Base-by-base conservation (phyloP, 2,797 vertebrate species). In the Cuculus canorus region DNA sequence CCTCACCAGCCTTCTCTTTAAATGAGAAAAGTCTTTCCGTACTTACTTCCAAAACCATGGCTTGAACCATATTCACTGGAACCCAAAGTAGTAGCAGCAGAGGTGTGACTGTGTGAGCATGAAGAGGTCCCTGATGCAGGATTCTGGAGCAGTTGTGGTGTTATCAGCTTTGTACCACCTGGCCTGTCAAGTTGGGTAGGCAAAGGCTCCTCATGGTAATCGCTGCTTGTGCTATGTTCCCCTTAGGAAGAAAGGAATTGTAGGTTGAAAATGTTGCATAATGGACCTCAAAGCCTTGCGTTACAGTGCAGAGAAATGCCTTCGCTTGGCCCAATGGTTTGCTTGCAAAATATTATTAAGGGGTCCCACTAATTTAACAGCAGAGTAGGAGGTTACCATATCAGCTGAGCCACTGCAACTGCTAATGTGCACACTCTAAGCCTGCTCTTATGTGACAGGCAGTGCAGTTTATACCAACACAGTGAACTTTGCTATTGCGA, bases 11-110 rank as follows among this genome's bases (percentile, higher is more conserved):
- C 15, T 35, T 71, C 18, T 85, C 56, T 60, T 21, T 56, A 70
- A 70, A 73, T 3, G 60, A 70, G 28, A 18, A 32, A 71, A 41
- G 16, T 65, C 12, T 41, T 32, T 57, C 47, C 24, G 33, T 86
- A 79, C 69, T 96, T 97, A 99, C 99, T 98, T 98, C 94, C 96
- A 82, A 82, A 97, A 87, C 66, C 71, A 33, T 96, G 96, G n/a
- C 92, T 23, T 28, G n/a, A 82, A 65, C 39, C 39, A 39, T 97
- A 96, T 81, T 98, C 98, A 69, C 97, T 96, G 53, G 97, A 64
- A 59, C 54, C 84, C 41, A 77, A 82, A 57, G 92, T 1, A n/a
- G 71, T 41, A 84, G 83, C 66, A 41, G 73, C 33, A 4, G 15
- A 72, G 30, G 32, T 13, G 32, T 54, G 77, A 63, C 66, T 81